Evolutionary conservation across 2,888 invertebrate species (phyloP).

Genomic region (Epistrophella euchroma): DNA sequence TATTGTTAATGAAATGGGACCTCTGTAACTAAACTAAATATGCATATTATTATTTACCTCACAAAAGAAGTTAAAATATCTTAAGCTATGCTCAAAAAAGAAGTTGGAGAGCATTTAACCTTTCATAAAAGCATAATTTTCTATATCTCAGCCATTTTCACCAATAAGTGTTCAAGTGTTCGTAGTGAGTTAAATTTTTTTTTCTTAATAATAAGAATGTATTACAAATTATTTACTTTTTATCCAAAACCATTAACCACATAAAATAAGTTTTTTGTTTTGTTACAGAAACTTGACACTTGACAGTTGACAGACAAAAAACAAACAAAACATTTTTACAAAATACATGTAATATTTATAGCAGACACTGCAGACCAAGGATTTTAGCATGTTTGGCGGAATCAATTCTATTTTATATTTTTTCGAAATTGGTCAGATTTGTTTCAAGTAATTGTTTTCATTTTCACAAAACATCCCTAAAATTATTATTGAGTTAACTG

Average conservation of each 20-base stretch:
- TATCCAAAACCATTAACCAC: conserved; percentile 6
- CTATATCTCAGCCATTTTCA: too few species aligned
- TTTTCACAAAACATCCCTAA: background rate
- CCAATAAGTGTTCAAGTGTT: too few species aligned
- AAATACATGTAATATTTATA: conserved; percentile 29
- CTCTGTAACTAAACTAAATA: too few species aligned
- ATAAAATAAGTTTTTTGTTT: background rate
- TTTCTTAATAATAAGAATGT: background rate
- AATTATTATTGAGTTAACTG: background rate
- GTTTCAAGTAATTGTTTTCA: background rate
- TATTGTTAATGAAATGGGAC: too few species aligned
- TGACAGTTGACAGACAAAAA: conserved; percentile 23
- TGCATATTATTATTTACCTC: too few species aligned
- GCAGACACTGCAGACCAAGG: conserved; percentile 73
- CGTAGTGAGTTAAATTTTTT: too few species aligned
- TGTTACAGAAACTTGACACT: background rate
- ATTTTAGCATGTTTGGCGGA: conserved; percentile 65
- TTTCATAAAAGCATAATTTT: too few species aligned
- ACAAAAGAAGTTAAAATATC: too few species aligned
- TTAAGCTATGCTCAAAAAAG: too few species aligned
- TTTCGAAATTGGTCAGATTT: background rate
- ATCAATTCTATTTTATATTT: conserved; percentile 6
- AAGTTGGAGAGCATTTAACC: too few species aligned
- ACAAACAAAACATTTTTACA: conserved; percentile 2
- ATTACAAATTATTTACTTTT: background rate